Conservation (phyloP, 2,797 vertebrate species). For the Serranus cabrilla region DNA sequence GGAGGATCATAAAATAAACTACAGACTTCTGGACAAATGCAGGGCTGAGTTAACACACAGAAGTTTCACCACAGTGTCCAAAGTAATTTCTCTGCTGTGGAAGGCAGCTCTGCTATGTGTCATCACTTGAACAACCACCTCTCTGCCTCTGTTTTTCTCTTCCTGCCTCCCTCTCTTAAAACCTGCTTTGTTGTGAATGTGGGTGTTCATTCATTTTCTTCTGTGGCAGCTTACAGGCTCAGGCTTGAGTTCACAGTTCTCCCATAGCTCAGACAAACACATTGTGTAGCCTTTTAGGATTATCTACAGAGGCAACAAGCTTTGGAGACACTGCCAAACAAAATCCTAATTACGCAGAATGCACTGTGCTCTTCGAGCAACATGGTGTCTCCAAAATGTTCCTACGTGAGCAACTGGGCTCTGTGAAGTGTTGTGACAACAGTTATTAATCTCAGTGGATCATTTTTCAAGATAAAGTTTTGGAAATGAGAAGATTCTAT, state of each 20-base stretch:
- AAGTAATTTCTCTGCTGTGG: conserved; percentile 44
- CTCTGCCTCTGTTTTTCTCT: conserved; percentile 28
- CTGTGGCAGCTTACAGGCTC: conserved; percentile 71
- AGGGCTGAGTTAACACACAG: background rate
- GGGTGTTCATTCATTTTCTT: conserved; percentile 74
- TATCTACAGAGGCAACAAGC: conserved; percentile 69
- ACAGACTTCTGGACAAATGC: conserved; percentile 17
- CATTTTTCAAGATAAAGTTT: background rate
- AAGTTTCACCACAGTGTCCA: conserved; percentile 19
- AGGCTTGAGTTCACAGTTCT: conserved; percentile 73
- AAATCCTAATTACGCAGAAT: conserved; percentile 71
- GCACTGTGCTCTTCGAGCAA: conserved; percentile 42
- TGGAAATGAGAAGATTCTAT: background rate
- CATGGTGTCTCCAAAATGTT: conserved; percentile 39
- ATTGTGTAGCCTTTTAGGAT: conserved; percentile 74
- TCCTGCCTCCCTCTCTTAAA: conserved; percentile 36
- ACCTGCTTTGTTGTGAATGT: conserved; percentile 64
- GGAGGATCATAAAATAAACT: conserved; percentile 7
- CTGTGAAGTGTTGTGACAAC: conserved; percentile 33
- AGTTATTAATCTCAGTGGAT: conserved; percentile 23
- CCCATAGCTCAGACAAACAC: conserved; percentile 72
- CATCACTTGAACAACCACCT: conserved; percentile 46
- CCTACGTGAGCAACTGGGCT: conserved; percentile 22
- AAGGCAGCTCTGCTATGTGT: conserved; percentile 16
- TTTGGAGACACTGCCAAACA: conserved; percentile 68